Percentiles rank a stretch among this genome's conserved stretches.
Conservation (phyloP, 2,888 invertebrate genomes). For the Alcis repandata region DNA sequence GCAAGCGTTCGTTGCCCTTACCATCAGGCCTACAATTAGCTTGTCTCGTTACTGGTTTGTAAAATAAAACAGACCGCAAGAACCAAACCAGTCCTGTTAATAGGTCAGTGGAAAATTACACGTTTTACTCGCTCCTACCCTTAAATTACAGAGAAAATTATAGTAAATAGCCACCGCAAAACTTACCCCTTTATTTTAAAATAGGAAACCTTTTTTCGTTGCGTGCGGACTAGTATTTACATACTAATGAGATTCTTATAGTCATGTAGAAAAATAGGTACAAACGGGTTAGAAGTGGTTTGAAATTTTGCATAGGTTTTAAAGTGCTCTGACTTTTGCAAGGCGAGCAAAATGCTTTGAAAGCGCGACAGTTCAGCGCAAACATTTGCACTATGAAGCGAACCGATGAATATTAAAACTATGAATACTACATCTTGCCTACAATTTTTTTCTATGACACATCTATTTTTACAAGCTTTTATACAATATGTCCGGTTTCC, state of each 20-base stretch:
- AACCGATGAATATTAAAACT: neutral
- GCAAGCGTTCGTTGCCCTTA: too few relatives aligned
- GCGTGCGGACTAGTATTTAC: slow-evolving; percentile 58
- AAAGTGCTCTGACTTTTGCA: slow-evolving; percentile 16
- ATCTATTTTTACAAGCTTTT: too few relatives aligned
- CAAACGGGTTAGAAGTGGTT: slow-evolving; percentile 21
- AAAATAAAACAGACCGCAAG: neutral
- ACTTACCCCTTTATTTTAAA: slow-evolving; percentile 35
- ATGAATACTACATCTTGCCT: neutral
- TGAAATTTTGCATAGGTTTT: slow-evolving; percentile 8
- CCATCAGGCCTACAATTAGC: neutral
- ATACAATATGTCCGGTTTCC: too few relatives aligned
- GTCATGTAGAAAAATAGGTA: slow-evolving; percentile 15
- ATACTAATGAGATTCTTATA: slow-evolving; percentile 51
- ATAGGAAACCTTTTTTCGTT: slow-evolving; percentile 47
- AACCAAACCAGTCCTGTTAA: slow-evolving; percentile 3
- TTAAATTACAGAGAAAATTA: slow-evolving; percentile 28
- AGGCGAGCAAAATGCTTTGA: slow-evolving; percentile 22
- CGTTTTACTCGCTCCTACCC: slow-evolving; percentile 18
- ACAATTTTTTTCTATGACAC: too few relatives aligned
- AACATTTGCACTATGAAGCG: slow-evolving; percentile 17
- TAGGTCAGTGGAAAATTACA: slow-evolving; percentile 28
- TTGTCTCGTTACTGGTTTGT: neutral
- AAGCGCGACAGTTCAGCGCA: slow-evolving; percentile 8
- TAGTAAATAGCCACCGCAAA: slow-evolving; percentile 23